Evolutionary conservation across 1,140 invertebrate species (phyloP), one percentile per base, ranked within the genome.

Genomic region (Drosophila malerkotliana): DNA sequence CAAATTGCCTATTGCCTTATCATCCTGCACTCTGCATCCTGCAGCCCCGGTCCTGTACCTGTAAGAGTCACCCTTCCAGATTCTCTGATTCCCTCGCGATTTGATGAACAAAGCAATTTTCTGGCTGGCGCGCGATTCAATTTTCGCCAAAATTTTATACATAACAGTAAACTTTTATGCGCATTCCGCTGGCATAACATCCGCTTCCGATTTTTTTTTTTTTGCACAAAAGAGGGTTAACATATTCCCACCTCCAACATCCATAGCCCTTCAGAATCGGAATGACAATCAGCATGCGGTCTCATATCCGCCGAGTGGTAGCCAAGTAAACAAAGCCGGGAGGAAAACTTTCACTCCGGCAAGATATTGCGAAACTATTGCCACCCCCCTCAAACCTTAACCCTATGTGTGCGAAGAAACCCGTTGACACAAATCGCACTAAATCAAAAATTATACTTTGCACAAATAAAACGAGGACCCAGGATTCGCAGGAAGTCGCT

Each of bases 391-490:
- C 7, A 4, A n/a, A n/a, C 34, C 60, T 82, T 49, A 75, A 76
- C 79, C 79, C 79, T 44, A 9, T 44, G 41, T 44, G 41, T 44
- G 30, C 48, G 24, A 37, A 18, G 37, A 24, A 63, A 73, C 55
- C 73, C 78, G 82, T 75, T 85, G 83, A 83, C 76, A 83, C 76
- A 79, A 89, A 83, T 88, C 79, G 83, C 84, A 88, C 83, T 88
- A 88, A 88, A 88, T 88, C 83, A 88, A 88, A 88, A 88, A 88
- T 88, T 88, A 88, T 88, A 82, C 76, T 87, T 87, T 87, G 58
- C 78, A 73, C 83, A 87, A 87, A 88, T 83, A 88, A 61, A 84
- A 64, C 55, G 75, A 66, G 30, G 52, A 44, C 26, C 37, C 32
- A 41, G 34, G 34, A 34, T 10, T 34, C 44, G 54, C 83, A 63